Evolutionary conservation across 2,113 vertebrate species (phyloP).

Genomic region (Synchiropus splendidus): DNA sequence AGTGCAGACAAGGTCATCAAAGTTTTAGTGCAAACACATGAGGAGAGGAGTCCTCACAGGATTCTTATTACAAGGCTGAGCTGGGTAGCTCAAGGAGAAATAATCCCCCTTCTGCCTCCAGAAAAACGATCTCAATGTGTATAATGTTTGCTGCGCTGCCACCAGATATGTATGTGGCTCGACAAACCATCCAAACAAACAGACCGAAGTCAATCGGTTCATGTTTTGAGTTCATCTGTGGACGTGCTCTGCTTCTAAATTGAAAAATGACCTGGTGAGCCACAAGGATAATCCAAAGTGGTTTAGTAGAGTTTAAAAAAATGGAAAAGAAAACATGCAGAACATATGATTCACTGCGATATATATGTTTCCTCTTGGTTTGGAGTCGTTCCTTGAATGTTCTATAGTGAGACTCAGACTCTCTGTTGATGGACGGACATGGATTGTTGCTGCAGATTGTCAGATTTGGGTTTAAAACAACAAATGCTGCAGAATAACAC

Average conservation of each 20-base stretch:
- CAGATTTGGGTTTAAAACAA: constrained; percentile 15
- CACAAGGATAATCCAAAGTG: constrained; percentile 35
- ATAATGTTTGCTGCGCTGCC: constrained; percentile 30
- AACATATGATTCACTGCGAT: constrained; percentile 22
- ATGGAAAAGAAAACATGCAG: constrained; percentile 20
- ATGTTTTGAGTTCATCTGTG: constrained; percentile 30
- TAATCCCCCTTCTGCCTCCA: constrained; percentile 22
- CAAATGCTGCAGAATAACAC: constrained; percentile 7
- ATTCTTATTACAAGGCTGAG: constrained; percentile 18
- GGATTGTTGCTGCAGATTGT: constrained; percentile 33
- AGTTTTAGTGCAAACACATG: constrained; percentile 47
- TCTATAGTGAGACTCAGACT: constrained; percentile 25
- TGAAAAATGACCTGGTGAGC: constrained; percentile 36
- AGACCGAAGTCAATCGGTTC: constrained; percentile 42
- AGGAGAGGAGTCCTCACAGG: constrained; percentile 19
- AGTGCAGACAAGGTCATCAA: constrained; percentile 29
- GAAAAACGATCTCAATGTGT: constrained; percentile 28
- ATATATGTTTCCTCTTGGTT: constrained; percentile 19
- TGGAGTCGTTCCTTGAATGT: constrained; percentile 24
- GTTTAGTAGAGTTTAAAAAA: constrained; percentile 19
- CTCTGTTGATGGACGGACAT: constrained; percentile 15
- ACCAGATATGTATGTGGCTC: constrained; percentile 22
- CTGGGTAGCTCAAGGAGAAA: constrained; percentile 30
- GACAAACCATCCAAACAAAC: constrained; percentile 33
- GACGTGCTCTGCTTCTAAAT: constrained; percentile 15